Evolutionary conservation across 2,888 invertebrate species (phyloP).

Genomic region (Busseola fusca): DNA sequence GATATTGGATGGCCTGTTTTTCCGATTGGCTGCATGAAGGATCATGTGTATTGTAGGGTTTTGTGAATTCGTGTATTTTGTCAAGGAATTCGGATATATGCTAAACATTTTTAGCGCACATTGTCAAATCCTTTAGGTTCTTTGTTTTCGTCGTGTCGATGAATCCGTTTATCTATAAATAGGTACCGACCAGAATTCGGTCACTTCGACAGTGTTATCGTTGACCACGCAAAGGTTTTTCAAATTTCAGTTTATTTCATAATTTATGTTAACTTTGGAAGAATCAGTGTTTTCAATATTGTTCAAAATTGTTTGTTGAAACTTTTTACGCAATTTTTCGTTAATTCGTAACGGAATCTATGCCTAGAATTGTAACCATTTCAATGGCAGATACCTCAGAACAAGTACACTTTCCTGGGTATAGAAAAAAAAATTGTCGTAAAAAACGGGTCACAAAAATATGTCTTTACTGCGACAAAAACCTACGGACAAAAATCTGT

Average conservation of each 20-base stretch:
- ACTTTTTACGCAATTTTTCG: neutral
- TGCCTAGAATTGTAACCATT: no score
- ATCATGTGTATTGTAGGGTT: no score
- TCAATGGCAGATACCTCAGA: neutral
- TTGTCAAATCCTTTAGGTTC: neutral
- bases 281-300: no score
- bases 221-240: neutral
- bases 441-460: neutral
- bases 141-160: neutral
- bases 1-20: neutral
- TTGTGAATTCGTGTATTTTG: neutral
- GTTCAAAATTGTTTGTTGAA: no score
- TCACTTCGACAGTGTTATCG: neutral
- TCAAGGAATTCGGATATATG: neutral
- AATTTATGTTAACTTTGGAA: neutral
- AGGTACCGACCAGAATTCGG: neutral
- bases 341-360: neutral
- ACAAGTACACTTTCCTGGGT: no score
- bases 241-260: neutral
- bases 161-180: neutral
- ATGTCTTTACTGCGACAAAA: neutral
- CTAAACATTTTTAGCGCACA: no score
- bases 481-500: slow-evolving; percentile 10
- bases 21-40: neutral
- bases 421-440: neutral